phyloP scores from a whole-genome alignment of 2,797 vertebrate genomes.

The Gallinago stenura region DNA sequence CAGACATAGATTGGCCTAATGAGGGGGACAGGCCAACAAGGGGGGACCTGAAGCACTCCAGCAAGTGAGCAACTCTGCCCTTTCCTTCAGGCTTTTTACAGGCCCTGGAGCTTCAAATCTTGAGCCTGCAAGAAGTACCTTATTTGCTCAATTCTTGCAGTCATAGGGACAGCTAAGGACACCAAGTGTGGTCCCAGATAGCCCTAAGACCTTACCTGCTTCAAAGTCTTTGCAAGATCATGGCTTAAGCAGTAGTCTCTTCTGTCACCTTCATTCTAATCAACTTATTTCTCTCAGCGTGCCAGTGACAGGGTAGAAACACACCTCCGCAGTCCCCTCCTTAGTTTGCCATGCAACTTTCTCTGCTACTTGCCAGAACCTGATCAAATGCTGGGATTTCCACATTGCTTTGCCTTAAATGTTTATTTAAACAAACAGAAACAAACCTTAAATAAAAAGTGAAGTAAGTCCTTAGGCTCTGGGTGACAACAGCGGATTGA shows the following conservation, averaged over 20 bases:
- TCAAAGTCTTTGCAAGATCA: neutral
- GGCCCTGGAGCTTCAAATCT: neutral
- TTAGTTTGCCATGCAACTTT: neutral
- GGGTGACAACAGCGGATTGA: neutral
- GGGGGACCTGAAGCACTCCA: neutral
- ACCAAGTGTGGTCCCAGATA: neutral
- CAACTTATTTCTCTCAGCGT: neutral
- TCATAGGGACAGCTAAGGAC: neutral
- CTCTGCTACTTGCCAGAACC: neutral
- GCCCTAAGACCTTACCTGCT: neutral
- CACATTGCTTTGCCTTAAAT: neutral
- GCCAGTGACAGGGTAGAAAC: neutral
- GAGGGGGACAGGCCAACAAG: neutral
- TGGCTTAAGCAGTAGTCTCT: neutral
- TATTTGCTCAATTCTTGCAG: neutral
- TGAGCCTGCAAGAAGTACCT: neutral
- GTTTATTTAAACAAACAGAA: constrained; percentile 34
- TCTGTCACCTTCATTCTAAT: neutral
- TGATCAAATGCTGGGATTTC: neutral
- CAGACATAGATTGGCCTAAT: neutral
- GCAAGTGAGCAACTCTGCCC: neutral
- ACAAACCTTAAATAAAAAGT: neutral
- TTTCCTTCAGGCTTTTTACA: neutral
- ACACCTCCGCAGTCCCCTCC: neutral
- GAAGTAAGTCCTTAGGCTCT: neutral